Percentiles rank a stretch among this genome's conserved stretches.
These are phyloP conservation scores for Sebastiscus tertius DNA, from an alignment of 2,797 vertebrate species.

Conservation along the genomic window DNA sequence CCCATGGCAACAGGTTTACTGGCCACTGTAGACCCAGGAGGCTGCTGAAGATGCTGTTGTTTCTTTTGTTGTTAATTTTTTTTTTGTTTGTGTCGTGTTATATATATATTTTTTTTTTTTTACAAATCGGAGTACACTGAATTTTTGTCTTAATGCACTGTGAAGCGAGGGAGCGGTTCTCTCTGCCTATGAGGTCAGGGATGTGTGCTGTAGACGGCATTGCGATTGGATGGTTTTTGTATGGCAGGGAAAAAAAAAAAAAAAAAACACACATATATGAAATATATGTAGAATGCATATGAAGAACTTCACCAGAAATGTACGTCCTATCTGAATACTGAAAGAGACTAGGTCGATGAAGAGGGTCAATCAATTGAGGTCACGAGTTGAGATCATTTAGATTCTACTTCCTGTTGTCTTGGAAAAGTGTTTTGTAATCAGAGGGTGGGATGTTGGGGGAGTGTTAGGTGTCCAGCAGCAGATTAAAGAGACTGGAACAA, in stretches of 20 bases:
- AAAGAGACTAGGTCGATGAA: constrained; percentile 67
- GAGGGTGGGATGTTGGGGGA: constrained; percentile 60
- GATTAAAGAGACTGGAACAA: constrained; percentile 62
- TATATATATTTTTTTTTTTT: constrained; percentile 60
- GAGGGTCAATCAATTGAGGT: constrained; percentile 65
- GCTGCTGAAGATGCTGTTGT: constrained; percentile 77
- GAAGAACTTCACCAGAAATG: constrained; percentile 67
- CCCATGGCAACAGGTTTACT: constrained; percentile 62
- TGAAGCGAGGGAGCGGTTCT: constrained; percentile 80
- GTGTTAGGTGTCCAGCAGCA: constrained; percentile 63
- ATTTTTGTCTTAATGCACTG: constrained; percentile 88
- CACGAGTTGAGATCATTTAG: constrained; percentile 51
- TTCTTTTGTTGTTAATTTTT: constrained; percentile 59
- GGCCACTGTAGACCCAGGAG: constrained; percentile 68
- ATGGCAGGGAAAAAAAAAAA: constrained; percentile 64
- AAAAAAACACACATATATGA: constrained; percentile 59
- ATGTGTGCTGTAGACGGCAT: constrained; percentile 64
- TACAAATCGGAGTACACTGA: constrained; percentile 86
- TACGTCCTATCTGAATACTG: constrained; percentile 63
- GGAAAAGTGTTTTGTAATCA: constrained; percentile 38
- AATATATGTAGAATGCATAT: constrained; percentile 74
- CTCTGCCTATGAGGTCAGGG: constrained; percentile 75
- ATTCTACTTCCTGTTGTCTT: constrained; percentile 40
- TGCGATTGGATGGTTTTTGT: constrained; percentile 66
- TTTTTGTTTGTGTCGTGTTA: constrained; percentile 54